These are phyloP conservation scores for Nycticorax nycticorax DNA, from an alignment of 2,113 vertebrate genomes.

Conservation along the genomic window DNA sequence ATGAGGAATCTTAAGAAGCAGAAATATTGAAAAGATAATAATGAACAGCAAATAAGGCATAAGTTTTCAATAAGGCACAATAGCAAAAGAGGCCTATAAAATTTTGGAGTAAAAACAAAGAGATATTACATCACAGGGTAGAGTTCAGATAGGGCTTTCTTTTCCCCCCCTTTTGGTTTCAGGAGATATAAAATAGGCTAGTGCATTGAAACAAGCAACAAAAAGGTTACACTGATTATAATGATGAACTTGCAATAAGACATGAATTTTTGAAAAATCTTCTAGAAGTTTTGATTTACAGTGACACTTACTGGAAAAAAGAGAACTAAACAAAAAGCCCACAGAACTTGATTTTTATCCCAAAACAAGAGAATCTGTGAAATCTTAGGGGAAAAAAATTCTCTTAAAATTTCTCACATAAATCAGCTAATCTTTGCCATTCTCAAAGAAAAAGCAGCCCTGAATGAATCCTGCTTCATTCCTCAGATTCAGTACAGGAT, in stretches of 20 bases:
- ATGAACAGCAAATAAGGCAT: conserved; percentile 40
- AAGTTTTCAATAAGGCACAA: conserved; percentile 51
- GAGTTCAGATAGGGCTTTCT: not conserved
- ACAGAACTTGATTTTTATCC: not conserved
- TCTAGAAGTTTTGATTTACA: not conserved
- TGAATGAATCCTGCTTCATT: not conserved
- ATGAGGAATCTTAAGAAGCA: conserved; percentile 18
- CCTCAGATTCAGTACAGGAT: not conserved
- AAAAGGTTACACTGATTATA: not conserved
- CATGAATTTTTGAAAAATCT: not conserved
- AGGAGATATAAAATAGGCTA: not conserved
- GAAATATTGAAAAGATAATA: conserved; percentile 32
- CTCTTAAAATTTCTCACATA: not conserved
- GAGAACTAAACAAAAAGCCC: not conserved
- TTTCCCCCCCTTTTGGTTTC: not conserved
- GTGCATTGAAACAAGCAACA: not conserved
- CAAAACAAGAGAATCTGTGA: not conserved
- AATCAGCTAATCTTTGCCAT: not conserved
- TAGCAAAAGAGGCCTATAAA: conserved; percentile 14
- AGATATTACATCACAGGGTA: not conserved
- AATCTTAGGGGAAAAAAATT: not conserved
- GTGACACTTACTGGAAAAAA: not conserved
- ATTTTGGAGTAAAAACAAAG: conserved; percentile 52
- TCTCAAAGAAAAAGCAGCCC: not conserved
- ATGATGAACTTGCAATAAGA: not conserved